A percentile compares a stretch with the other conserved stretches of the same genome.
phyloP scores from a whole-genome alignment of 2,113 vertebrate genomes.

The Bubalus kerabau region DNA sequence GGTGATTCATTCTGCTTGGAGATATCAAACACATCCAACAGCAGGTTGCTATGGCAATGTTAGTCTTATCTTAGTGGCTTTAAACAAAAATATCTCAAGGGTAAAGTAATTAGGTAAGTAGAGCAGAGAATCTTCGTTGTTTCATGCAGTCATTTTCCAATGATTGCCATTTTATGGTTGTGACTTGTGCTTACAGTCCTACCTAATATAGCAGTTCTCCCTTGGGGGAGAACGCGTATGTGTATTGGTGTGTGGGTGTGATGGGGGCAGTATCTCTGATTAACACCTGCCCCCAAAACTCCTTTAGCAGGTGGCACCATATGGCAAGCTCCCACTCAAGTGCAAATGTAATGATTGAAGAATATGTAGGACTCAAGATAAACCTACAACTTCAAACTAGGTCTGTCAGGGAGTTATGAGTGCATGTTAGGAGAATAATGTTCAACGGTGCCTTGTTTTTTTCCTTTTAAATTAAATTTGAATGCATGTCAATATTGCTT shows the following conservation, averaged over 20 bases:
- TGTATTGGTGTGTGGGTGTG: background rate
- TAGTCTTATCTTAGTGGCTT: constrained; percentile 36
- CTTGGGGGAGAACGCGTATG: background rate
- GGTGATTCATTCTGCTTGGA: constrained; percentile 14
- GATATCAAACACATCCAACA: background rate
- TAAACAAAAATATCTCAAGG: constrained; percentile 60
- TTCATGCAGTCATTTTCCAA: background rate
- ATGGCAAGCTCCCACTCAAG: background rate
- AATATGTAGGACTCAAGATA: background rate
- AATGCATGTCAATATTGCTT: background rate
- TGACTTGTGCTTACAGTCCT: background rate
- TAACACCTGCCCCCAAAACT: background rate
- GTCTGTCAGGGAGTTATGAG: background rate
- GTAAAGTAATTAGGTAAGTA: constrained; percentile 67
- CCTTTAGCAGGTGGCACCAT: background rate
- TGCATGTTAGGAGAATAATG: background rate
- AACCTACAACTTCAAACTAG: background rate
- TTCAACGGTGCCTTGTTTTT: background rate
- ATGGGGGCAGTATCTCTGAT: background rate
- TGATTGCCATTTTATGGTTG: background rate
- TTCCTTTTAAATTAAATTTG: background rate
- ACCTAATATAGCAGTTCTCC: background rate
- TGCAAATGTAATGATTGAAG: background rate
- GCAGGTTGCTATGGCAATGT: constrained; percentile 55
- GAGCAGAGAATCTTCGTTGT: constrained; percentile 12